Conservation (phyloP, 2,888 invertebrate genomes). For the Onthophagus sagittarius region DNA sequence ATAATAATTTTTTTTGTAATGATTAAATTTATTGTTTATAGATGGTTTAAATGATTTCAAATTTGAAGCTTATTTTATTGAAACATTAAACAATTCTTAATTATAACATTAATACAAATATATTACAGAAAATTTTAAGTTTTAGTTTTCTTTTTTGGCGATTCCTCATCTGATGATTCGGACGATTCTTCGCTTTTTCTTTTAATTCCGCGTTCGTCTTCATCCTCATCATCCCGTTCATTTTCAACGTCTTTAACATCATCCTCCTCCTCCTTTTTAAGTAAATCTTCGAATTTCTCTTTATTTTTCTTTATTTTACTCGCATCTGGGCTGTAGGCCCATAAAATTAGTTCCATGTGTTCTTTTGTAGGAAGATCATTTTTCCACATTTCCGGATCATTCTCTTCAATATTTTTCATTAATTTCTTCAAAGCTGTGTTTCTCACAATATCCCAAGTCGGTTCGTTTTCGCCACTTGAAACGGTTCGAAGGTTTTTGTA, state of each 20-base stretch:
- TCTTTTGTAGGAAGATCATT: constrained; percentile 65
- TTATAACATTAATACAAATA: neutral
- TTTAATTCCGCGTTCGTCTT: constrained; percentile 22
- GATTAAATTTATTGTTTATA: too few species aligned
- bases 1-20: too few species aligned
- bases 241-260: constrained; percentile 27
- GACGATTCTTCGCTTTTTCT: constrained; percentile 37
- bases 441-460: constrained; percentile 73
- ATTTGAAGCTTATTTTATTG: too few species aligned
- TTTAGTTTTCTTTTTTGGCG: constrained; percentile 40
- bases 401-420: constrained; percentile 56
- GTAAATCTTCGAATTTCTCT: constrained; percentile 49
- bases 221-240: constrained; percentile 25
- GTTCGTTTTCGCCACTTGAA: constrained; percentile 51
- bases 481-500: constrained; percentile 71
- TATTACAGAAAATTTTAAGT: constrained; percentile 22
- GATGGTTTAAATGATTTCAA: too few species aligned
- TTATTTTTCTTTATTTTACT: constrained; percentile 61
- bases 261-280: constrained; percentile 37
- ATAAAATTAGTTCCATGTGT: constrained; percentile 65
- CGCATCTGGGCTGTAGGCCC: constrained; percentile 74
- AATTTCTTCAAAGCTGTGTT: constrained; percentile 61
- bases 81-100: neutral
- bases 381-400: constrained; percentile 59
- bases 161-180: constrained; percentile 34